Percentiles rank a stretch among this genome's conserved stretches.
Conservation (phyloP, 1,140 invertebrate species). For the Pseudachorutes palmiensis region DNA sequence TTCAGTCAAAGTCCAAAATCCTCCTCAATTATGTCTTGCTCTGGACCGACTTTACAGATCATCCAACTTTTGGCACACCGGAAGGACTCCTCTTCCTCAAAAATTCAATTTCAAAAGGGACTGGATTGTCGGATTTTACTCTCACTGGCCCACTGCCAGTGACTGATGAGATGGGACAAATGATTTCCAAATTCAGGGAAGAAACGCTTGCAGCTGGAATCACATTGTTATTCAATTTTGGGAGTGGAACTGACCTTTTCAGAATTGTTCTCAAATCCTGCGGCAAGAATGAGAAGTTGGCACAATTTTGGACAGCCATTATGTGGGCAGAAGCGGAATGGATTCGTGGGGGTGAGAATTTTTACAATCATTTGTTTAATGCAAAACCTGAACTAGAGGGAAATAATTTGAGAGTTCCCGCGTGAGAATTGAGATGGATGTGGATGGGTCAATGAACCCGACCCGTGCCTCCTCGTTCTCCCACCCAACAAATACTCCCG, state of each 20-base stretch:
- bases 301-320: constrained; percentile 34
- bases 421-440: too few species aligned
- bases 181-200: constrained; percentile 27
- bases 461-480: too few species aligned
- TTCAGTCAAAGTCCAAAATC: constrained; percentile 7
- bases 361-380: too few species aligned
- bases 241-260: constrained; percentile 25
- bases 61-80: neutral
- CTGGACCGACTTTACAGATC: neutral
- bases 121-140: neutral
- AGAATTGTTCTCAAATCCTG: constrained; percentile 26
- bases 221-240: constrained; percentile 25
- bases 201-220: constrained; percentile 27
- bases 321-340: constrained; percentile 36
- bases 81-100: constrained; percentile 10
- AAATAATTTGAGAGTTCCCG: too few species aligned
- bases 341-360: constrained; percentile 21
- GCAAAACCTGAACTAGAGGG: too few species aligned
- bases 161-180: neutral
- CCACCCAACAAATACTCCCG: too few species aligned
- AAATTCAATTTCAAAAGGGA: neutral
- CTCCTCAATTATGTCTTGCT: constrained; percentile 2
- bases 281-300: constrained; percentile 16
- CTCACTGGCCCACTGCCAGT: neutral
- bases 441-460: too few species aligned